phyloP scores from a whole-genome alignment of 2,113 vertebrate species.

The Bombycilla garrulus region DNA sequence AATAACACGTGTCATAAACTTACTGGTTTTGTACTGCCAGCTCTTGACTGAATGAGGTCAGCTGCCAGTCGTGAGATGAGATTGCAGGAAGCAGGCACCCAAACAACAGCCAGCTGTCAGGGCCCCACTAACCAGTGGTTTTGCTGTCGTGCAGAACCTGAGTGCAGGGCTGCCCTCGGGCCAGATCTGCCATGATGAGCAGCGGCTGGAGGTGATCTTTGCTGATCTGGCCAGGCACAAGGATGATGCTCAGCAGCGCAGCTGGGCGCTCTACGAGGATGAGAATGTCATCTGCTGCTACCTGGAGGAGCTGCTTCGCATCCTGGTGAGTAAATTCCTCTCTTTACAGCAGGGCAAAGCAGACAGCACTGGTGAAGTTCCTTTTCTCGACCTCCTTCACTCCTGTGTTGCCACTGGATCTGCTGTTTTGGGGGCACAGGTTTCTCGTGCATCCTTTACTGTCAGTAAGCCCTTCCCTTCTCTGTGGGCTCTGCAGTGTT shows the following conservation, averaged over 20 bases:
- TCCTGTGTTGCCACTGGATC: not conserved
- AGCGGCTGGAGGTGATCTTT: conserved; percentile 96
- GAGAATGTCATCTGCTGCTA: conserved; percentile 83
- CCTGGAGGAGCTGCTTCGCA: conserved; percentile 86
- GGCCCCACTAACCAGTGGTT: not conserved
- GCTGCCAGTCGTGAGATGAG: not conserved
- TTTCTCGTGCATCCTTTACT: not conserved
- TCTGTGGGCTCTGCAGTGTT: not conserved
- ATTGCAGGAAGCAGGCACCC: not conserved
- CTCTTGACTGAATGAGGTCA: conserved; percentile 43
- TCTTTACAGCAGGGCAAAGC: not conserved
- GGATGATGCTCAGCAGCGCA: conserved; percentile 95
- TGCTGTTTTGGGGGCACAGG: not conserved
- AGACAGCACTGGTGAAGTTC: not conserved
- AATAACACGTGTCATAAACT: not conserved
- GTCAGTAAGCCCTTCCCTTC: not conserved
- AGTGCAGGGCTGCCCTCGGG: conserved; percentile 86
- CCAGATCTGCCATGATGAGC: conserved; percentile 94
- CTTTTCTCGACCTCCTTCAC: not conserved
- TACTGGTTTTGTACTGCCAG: not conserved
- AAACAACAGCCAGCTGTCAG: not conserved
- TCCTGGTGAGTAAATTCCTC: conserved; percentile 80
- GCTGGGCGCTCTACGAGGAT: conserved; percentile 84
- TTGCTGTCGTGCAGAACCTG: conserved; percentile 76
- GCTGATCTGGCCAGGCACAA: conserved; percentile 88